Evolutionary conservation across 2,113 vertebrate species (phyloP).

Genomic region (Eudyptes chrysolophus): DNA sequence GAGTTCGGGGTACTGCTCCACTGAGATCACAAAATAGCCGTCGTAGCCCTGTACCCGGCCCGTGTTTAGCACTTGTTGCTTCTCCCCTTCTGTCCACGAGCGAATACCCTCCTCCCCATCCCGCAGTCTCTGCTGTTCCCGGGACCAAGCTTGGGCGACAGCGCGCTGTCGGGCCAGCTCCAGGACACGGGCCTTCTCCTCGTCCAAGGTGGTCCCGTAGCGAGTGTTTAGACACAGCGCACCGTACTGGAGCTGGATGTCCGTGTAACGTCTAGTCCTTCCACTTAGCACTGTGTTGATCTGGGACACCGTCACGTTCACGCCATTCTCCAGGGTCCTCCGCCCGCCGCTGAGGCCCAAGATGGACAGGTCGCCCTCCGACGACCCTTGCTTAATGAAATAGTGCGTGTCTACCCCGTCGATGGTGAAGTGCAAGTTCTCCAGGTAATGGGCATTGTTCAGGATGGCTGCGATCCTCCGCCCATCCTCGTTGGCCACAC

Average conservation of each 20-base stretch:
- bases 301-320: slow-evolving; percentile 96
- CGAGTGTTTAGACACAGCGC: slow-evolving; percentile 88
- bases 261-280: slow-evolving; percentile 96
- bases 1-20: slow-evolving; percentile 97
- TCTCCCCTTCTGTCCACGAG: slow-evolving; percentile 94
- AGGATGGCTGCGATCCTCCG: slow-evolving; percentile 90
- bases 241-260: slow-evolving; percentile 89
- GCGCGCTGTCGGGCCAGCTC: slow-evolving; percentile 91
- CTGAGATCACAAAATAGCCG: slow-evolving; percentile 92
- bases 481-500: slow-evolving; percentile 92
- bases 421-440: slow-evolving; percentile 92
- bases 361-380: slow-evolving; percentile 88
- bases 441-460: slow-evolving; percentile 90
- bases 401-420: slow-evolving; percentile 91
- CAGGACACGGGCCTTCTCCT: slow-evolving; percentile 91
- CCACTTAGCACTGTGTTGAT: slow-evolving; percentile 90
- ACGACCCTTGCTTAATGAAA: slow-evolving; percentile 90
- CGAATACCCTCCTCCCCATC: slow-evolving; percentile 94
- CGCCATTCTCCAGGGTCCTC: slow-evolving; percentile 92
- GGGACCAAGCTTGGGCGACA: slow-evolving; percentile 86
- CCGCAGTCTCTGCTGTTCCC: slow-evolving; percentile 91
- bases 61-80: slow-evolving; percentile 89
- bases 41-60: slow-evolving; percentile 95
- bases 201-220: slow-evolving; percentile 90
- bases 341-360: slow-evolving; percentile 92